These are phyloP conservation scores for Platycercus adscitus DNA, from an alignment of 2,113 vertebrate species.

Conservation along the genomic window DNA sequence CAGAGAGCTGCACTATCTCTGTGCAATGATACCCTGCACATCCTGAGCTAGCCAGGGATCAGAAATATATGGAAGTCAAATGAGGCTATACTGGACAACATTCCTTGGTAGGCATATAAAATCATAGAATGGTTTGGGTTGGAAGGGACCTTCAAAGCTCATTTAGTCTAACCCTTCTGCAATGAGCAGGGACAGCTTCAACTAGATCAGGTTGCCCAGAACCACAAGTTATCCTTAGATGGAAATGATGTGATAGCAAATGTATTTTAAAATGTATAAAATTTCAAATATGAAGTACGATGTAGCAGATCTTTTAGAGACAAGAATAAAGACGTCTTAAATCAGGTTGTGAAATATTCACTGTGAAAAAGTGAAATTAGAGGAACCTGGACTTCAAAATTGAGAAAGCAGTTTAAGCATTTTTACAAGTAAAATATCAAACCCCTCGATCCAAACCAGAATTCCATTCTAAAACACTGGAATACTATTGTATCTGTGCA, in stretches of 20 bases:
- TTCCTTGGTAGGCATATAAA: neutral
- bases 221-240: neutral
- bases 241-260: neutral
- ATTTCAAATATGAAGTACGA: neutral
- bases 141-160: neutral
- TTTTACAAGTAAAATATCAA: neutral
- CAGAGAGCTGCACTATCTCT: slow-evolving; percentile 51
- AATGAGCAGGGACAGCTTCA: neutral
- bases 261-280: neutral
- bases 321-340: neutral
- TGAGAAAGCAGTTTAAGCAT: neutral
- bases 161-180: neutral
- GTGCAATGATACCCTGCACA: slow-evolving; percentile 38
- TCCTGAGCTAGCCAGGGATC: slow-evolving; percentile 36
- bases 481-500: neutral
- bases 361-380: neutral
- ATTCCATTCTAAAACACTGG: neutral
- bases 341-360: neutral
- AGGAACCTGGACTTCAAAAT: neutral
- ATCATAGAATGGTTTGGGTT: neutral
- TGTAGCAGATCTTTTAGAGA: neutral
- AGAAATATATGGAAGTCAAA: slow-evolving; percentile 9
- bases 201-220: neutral
- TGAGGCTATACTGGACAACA: neutral
- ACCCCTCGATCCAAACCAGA: neutral